These are phyloP conservation scores for Chaunax sp. DNA, from an alignment of 2,797 vertebrate species.

Conservation along the genomic window DNA sequence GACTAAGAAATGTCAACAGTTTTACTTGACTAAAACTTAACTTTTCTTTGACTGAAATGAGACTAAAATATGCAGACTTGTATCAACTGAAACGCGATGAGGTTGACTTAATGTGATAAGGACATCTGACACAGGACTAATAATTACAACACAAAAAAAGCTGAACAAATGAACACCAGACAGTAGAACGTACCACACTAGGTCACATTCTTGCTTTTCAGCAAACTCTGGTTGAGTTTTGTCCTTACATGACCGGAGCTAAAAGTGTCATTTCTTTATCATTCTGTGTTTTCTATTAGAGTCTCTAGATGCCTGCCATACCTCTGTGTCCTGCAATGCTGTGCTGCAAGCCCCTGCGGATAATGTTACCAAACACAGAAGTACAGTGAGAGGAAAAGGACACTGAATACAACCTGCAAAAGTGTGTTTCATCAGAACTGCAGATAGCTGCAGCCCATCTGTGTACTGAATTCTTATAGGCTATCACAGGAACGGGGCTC, in stretches of 20 bases:
- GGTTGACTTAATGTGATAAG: too few species aligned
- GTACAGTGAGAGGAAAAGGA: conserved; percentile 30
- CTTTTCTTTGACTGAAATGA: not conserved
- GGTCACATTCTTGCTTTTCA: not conserved
- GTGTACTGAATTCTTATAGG: conserved; percentile 55
- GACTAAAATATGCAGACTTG: not conserved
- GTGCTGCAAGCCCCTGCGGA: not conserved
- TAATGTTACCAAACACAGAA: conserved; percentile 5
- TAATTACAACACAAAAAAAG: not conserved
- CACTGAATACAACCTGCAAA: conserved; percentile 33
- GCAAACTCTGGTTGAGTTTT: not conserved
- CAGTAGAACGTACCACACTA: not conserved
- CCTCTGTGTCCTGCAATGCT: not conserved
- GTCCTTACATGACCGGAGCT: not conserved
- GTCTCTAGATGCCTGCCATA: conserved; percentile 7
- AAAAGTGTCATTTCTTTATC: not conserved
- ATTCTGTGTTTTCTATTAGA: not conserved
- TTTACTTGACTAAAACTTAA: too few species aligned
- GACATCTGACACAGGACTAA: not conserved
- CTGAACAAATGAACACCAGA: too few species aligned
- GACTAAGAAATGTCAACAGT: too few species aligned
- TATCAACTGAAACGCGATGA: too few species aligned
- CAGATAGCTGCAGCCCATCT: conserved; percentile 51
- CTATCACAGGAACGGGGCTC: conserved; percentile 50
- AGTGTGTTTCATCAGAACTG: conserved; percentile 43